Evolutionary conservation across 2,888 invertebrate genomes (phyloP).

Genomic region (Mycogona germanica): DNA sequence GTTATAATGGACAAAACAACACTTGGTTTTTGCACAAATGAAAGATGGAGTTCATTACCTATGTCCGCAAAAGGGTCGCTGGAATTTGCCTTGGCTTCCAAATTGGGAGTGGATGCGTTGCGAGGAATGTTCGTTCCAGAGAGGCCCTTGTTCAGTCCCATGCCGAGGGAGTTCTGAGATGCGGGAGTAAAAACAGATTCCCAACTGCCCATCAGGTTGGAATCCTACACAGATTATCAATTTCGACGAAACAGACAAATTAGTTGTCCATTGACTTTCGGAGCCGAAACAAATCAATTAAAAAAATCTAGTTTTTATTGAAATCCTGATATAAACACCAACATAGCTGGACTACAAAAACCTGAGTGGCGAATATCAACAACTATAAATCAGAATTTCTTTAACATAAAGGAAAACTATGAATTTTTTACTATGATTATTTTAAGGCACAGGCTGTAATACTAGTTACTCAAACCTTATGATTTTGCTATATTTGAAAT

Average conservation of each 20-base stretch:
- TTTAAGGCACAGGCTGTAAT: too few species aligned
- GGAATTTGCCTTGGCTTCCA: slow-evolving; percentile 17
- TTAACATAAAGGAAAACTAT: too few species aligned
- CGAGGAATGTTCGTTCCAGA: slow-evolving; percentile 17
- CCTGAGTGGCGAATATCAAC: too few species aligned
- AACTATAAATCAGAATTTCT: too few species aligned
- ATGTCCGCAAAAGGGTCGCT: slow-evolving; percentile 21
- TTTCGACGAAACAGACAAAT: not conserved
- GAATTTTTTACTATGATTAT: too few species aligned
- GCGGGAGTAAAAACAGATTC: slow-evolving; percentile 20
- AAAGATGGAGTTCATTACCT: slow-evolving; percentile 8
- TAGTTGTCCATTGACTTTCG: not conserved
- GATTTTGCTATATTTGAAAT: too few species aligned
- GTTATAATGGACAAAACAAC: too few species aligned
- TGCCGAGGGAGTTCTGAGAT: not conserved
- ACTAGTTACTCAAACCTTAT: too few species aligned
- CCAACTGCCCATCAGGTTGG: slow-evolving; percentile 22
- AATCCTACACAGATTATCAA: slow-evolving; percentile 7
- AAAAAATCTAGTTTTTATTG: not conserved
- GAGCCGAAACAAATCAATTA: not conserved
- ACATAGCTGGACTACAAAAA: too few species aligned
- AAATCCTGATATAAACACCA: not conserved
- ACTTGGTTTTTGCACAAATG: too few species aligned
- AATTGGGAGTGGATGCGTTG: slow-evolving; percentile 21
- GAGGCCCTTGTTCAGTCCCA: slow-evolving; percentile 5